Base-by-base conservation (phyloP, 2,113 vertebrate species). In the Hyperopisus bebe region DNA sequence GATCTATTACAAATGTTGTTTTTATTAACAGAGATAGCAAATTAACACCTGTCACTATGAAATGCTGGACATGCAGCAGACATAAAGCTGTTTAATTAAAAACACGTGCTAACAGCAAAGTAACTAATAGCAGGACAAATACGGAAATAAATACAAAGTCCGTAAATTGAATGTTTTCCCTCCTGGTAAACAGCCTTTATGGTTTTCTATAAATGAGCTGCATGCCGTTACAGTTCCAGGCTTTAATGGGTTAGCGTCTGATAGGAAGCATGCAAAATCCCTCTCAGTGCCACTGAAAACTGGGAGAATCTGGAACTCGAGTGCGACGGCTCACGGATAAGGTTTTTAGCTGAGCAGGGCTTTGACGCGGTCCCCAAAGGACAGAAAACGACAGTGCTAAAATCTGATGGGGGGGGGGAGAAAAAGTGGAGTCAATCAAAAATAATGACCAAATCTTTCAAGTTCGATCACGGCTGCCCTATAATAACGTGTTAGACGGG, bases 371-470 rank as follows among this genome's bases (percentile, higher is more conserved):
- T 7, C 96, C 95, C 96, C 96, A 94, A 94, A 95, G 44, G 80
- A 96, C 95, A 93, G 95, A 95, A 96, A 97, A 96, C 96, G 88
- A 90, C 89, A 84, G 91, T 89, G 86, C 92, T 92, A 89, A 88
- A 82, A 66, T 87, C 74, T 91, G 89, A 62, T 44, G 21, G 80
- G 91, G 93, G 90, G 92, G 93, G 90, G 90, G 93, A 94, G 93
- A 93, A 95, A 96, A 96, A 96, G 96, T 96, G 96, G 95, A 97
- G 96, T 97, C 93, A 96, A 96, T 95, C 95, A 96, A 97, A 96
- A 97, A 97, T 97, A 97, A 97, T 97, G 96, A 96, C 96, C 96
- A 97, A 97, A 97, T 97, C 96, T 97, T 97, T 97, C 96, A 97
- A 97, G 96, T 97, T 97, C 97, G 96, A 97, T 97, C 96, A 97